These are phyloP conservation scores for Teleogryllus occipitalis DNA, from an alignment of 1,140 invertebrate genomes.

Conservation along the genomic window DNA sequence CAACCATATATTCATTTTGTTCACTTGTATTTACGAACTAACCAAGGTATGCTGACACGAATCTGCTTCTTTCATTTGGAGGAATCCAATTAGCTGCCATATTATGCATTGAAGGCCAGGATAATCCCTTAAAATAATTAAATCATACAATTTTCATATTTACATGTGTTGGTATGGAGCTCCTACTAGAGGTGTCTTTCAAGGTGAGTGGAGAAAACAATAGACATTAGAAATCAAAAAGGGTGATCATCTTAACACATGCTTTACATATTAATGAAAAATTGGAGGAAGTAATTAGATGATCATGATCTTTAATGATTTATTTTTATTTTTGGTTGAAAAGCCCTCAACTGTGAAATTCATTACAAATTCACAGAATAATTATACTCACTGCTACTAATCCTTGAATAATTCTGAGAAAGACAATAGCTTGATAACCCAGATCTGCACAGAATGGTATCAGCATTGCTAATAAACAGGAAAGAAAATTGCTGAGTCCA, in stretches of 20 bases:
- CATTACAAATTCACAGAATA: not conserved
- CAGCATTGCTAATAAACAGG: constrained; percentile 57
- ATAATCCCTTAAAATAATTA: constrained; percentile 53
- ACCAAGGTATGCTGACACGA: constrained; percentile 62
- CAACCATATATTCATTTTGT: not conserved
- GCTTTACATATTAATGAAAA: not conserved
- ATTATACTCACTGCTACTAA: constrained; percentile 54
- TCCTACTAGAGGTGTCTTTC: not conserved
- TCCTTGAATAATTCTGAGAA: constrained; percentile 60
- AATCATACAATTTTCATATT: not conserved
- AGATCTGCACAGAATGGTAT: constrained; percentile 55
- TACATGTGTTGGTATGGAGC: not conserved
- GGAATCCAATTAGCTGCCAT: constrained; percentile 81
- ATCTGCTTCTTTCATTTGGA: constrained; percentile 65
- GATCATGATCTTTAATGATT: not conserved
- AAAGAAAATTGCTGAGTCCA: constrained; percentile 56
- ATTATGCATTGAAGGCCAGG: constrained; percentile 75
- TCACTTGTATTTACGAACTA: constrained; percentile 29
- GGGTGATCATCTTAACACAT: not conserved
- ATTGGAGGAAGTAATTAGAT: not conserved
- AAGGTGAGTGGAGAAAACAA: not conserved
- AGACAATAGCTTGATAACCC: constrained; percentile 51
- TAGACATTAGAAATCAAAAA: not conserved
- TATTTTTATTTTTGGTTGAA: not conserved
- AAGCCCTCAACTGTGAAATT: not conserved